Conservation (phyloP, 2,888 invertebrate species). For the Leucophora obtusa region DNA sequence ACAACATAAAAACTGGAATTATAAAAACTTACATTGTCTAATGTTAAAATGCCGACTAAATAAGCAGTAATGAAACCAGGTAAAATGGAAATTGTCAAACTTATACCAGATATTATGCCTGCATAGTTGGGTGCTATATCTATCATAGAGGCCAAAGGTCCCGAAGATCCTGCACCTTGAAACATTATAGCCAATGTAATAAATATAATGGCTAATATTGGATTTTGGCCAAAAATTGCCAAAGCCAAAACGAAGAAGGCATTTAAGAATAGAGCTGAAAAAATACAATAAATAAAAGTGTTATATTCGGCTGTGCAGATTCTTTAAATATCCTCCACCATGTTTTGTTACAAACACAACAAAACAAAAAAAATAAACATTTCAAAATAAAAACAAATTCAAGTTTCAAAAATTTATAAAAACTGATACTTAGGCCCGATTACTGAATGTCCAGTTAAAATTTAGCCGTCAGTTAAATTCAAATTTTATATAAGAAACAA, state of each 20-base stretch:
- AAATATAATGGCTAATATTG: constrained; percentile 81
- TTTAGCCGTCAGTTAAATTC: no score
- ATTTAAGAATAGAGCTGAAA: constrained; percentile 72
- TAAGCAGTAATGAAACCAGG: constrained; percentile 83
- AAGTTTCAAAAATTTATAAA: no score
- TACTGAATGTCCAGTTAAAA: no score
- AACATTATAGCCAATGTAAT: constrained; percentile 82
- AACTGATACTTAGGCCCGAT: no score
- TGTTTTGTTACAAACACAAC: no score
- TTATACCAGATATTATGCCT: constrained; percentile 82
- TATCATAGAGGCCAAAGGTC: constrained; percentile 83
- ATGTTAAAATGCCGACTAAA: constrained; percentile 82
- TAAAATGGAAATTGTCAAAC: constrained; percentile 81
- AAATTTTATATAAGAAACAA: no score
- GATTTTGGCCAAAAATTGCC: constrained; percentile 83
- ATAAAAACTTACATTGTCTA: constrained; percentile 81
- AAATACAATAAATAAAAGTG: no score
- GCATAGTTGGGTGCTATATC: constrained; percentile 83
- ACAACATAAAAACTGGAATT: not conserved
- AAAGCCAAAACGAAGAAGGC: constrained; percentile 82
- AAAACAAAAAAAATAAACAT: no score
- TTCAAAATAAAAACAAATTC: no score
- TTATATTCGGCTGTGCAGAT: no score
- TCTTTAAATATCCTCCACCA: no score
- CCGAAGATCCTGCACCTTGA: constrained; percentile 84